Percentiles rank a stretch among this genome's conserved stretches.
phyloP scores from a whole-genome alignment of 2,797 vertebrate genomes.

The Manis pentadactyla region DNA sequence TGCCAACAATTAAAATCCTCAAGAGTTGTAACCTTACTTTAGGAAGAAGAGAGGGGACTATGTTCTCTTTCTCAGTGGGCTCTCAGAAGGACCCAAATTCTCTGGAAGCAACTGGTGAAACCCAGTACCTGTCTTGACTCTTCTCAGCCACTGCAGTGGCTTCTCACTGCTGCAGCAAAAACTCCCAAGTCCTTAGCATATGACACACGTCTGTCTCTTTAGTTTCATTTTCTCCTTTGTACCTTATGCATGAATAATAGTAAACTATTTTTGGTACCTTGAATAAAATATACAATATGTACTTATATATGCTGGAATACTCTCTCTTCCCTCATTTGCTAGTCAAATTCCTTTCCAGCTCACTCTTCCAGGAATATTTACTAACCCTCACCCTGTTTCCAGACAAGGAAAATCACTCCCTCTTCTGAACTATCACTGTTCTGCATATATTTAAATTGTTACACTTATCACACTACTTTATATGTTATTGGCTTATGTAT shows the following conservation, averaged over 20 bases:
- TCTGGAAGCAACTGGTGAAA: not conserved
- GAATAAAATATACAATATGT: slow-evolving; percentile 5
- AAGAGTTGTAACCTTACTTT: not conserved
- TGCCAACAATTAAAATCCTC: slow-evolving; percentile 28
- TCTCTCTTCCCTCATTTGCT: not conserved
- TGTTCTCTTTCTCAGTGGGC: not conserved
- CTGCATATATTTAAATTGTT: not conserved
- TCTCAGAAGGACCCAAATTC: slow-evolving; percentile 31
- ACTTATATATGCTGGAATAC: not conserved
- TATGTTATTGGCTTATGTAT: not conserved
- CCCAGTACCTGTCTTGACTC: not conserved
- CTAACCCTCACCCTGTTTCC: not conserved
- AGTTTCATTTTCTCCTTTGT: slow-evolving; percentile 20
- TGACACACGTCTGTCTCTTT: not conserved
- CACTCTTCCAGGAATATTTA: not conserved
- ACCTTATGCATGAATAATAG: not conserved
- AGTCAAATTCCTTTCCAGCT: slow-evolving; percentile 13
- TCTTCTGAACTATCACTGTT: not conserved
- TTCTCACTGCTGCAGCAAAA: slow-evolving; percentile 29
- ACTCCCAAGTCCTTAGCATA: not conserved
- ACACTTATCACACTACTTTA: not conserved
- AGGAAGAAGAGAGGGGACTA: not conserved
- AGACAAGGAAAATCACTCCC: not conserved
- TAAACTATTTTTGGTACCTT: not conserved
- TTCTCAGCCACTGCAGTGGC: not conserved